phyloP scores from a whole-genome alignment of 2,888 invertebrate genomes.

The Sturmia bella region DNA sequence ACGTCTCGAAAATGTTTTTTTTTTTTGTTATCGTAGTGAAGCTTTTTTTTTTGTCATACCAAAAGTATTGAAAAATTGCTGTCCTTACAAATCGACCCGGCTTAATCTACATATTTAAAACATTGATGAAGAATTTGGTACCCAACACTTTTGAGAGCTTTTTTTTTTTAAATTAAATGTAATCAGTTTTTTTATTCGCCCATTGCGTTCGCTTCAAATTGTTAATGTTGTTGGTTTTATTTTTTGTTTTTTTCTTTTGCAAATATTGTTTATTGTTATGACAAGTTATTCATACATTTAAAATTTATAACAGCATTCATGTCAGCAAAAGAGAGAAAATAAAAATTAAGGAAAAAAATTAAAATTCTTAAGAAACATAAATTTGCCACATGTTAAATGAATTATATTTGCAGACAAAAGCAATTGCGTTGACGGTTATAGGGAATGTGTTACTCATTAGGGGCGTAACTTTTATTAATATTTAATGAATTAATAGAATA shows the following conservation, averaged over 20 bases:
- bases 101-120: too few relatives aligned
- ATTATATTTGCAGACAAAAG: conserved; percentile 39
- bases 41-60: too few relatives aligned
- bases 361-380: conserved; percentile 44
- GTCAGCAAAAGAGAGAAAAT: conserved; percentile 2
- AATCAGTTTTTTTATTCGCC: too few relatives aligned
- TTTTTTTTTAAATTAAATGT: too few relatives aligned
- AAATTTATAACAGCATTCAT: conserved; percentile 50
- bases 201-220: too few relatives aligned
- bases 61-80: too few relatives aligned
- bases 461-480: not conserved
- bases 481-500: too few relatives aligned
- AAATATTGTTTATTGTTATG: conserved; percentile 25
- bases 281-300: conserved; percentile 40
- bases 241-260: conserved; percentile 20
- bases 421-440: conserved; percentile 16
- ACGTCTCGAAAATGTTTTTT: too few relatives aligned
- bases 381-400: conserved; percentile 49
- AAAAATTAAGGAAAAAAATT: conserved; percentile 1
- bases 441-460: conserved; percentile 13
- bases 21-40: too few relatives aligned
- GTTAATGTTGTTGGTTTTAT: not conserved
- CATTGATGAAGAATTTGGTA: too few relatives aligned
- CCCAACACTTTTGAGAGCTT: too few relatives aligned
- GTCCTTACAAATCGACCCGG: too few relatives aligned